phyloP scores from a whole-genome alignment of 2,113 vertebrate species.

The Osmerus eperlanus region DNA sequence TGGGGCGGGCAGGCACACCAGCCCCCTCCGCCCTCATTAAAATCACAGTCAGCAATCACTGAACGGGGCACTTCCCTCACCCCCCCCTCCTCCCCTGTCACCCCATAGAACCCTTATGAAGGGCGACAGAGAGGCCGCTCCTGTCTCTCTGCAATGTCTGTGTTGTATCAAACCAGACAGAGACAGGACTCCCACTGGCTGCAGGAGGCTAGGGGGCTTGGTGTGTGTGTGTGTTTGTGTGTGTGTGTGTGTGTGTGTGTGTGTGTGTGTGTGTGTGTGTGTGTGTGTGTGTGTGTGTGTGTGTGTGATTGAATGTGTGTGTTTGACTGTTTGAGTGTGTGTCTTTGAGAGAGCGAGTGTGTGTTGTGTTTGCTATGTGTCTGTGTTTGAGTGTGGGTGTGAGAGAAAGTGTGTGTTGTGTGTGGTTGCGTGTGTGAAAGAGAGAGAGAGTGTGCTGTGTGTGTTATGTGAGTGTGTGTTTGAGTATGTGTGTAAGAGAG shows the following conservation, averaged over 20 bases:
- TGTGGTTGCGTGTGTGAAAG: too few relatives aligned
- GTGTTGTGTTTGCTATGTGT: too few relatives aligned
- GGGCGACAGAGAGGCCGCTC: constrained; percentile 41
- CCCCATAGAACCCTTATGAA: constrained; percentile 1
- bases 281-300: neutral
- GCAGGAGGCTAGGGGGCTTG: neutral
- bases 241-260: neutral
- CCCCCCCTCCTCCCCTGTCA: too few relatives aligned
- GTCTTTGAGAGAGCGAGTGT: neutral
- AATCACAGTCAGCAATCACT: constrained; percentile 60
- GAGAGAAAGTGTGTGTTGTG: too few relatives aligned
- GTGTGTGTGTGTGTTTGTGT: neutral
- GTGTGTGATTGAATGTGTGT: neutral
- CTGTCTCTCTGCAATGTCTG: constrained; percentile 35
- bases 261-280: neutral
- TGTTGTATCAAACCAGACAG: constrained; percentile 14
- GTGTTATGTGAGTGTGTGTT: too few relatives aligned
- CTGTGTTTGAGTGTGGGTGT: too few relatives aligned
- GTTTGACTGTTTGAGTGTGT: neutral
- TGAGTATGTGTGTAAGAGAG: too few relatives aligned
- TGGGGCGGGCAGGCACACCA: constrained; percentile 18
- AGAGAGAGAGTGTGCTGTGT: too few relatives aligned
- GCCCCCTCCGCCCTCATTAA: constrained; percentile 49
- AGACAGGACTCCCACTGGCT: neutral
- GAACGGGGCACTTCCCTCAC: constrained; percentile 37